These are phyloP conservation scores for Mizuhopecten yessoensis DNA, from an alignment of 1,140 invertebrate genomes.

Conservation along the genomic window DNA sequence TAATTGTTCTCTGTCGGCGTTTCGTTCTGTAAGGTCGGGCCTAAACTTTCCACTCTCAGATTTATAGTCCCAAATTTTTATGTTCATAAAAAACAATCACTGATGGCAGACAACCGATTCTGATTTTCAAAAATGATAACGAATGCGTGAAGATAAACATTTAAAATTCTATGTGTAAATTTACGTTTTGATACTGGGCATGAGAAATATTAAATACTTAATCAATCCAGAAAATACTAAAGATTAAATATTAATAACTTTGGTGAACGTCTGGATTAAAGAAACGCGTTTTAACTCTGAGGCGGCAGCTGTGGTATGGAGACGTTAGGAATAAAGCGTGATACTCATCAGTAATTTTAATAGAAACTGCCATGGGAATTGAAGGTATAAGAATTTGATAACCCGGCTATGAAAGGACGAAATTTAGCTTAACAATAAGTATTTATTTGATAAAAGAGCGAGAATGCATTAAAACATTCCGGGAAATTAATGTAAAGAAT, in stretches of 20 bases:
- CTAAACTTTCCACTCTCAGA: no score
- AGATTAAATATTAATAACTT: not conserved
- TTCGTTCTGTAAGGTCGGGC: no score
- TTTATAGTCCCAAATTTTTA: no score
- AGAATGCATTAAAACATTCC: not conserved
- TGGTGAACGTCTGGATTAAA: not conserved
- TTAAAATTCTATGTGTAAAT: not conserved
- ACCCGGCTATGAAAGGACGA: not conserved
- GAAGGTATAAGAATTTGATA: not conserved
- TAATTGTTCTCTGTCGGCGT: no score
- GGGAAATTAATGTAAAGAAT: not conserved
- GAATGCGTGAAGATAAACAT: not conserved
- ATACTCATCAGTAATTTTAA: not conserved
- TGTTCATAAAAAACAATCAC: not conserved
- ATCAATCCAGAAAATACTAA: not conserved
- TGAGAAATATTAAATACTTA: slow-evolving; percentile 3
- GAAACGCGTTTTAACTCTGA: not conserved
- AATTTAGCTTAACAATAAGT: not conserved
- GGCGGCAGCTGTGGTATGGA: not conserved
- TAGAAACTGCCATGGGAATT: not conserved
- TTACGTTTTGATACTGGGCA: not conserved
- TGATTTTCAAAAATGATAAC: not conserved
- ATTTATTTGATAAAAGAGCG: not conserved
- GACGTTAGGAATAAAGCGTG: not conserved
- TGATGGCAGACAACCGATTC: not conserved